Evolutionary conservation across 2,797 vertebrate species (phyloP).

Genomic region (Chromis chromis): DNA sequence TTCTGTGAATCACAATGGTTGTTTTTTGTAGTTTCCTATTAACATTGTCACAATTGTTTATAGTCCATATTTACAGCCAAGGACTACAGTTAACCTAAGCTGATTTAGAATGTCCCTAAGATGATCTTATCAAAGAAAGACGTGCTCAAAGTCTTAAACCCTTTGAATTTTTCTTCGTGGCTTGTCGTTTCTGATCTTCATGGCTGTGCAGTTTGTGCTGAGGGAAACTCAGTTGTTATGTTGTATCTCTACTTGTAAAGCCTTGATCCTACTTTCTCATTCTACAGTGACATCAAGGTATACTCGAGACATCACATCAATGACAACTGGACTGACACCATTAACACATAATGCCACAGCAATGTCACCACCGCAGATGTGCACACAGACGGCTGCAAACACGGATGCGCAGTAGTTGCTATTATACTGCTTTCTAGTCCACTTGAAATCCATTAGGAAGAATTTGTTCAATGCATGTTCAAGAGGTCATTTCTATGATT

Average conservation of each 20-base stretch:
- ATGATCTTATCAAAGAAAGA: background rate
- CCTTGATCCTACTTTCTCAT: no score
- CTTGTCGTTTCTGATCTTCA: conserved; percentile 3
- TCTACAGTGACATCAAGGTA: no score
- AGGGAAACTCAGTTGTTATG: background rate
- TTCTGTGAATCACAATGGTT: background rate
- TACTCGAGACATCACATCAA: no score
- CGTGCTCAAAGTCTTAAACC: background rate
- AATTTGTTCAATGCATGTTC: no score
- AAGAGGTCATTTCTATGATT: no score
- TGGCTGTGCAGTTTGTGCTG: background rate
- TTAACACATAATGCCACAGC: no score
- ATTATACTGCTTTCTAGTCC: no score
- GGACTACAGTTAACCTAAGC: background rate
- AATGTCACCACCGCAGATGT: no score
- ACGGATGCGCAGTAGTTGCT: no score
- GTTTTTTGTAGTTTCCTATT: conserved; percentile 31
- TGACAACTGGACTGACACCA: no score
- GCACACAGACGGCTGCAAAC: no score
- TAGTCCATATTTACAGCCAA: background rate
- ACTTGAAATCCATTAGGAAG: no score
- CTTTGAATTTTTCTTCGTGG: background rate
- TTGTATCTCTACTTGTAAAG: background rate
- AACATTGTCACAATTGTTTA: background rate
- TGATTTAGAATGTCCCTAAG: background rate